Conservation (phyloP, 53 echinoderm and acorn worm genomes). For the Stichopus horrens region DNA sequence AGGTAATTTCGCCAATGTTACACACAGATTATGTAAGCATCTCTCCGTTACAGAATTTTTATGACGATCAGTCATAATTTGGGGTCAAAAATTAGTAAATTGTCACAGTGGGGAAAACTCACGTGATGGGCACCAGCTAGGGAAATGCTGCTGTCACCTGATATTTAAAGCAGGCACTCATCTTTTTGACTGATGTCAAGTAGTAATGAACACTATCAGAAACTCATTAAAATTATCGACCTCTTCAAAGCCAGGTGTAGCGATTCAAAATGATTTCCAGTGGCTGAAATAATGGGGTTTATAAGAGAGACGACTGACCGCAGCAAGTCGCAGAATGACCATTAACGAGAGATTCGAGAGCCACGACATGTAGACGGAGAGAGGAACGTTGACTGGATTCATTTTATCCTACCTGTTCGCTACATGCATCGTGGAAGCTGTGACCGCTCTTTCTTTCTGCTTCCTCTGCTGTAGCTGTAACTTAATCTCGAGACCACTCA, state of each 20-base stretch:
- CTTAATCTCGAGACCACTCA: conserved; percentile 40
- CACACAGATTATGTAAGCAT: too few relatives aligned
- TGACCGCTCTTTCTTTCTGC: conserved; percentile 3
- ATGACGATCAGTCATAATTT: too few relatives aligned
- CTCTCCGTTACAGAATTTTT: too few relatives aligned
- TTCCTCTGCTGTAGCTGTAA: not conserved
- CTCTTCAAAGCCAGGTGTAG: not conserved
- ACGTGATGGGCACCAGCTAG: too few relatives aligned
- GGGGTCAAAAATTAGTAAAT: too few relatives aligned
- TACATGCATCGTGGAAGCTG: not conserved
- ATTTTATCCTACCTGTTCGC: not conserved
- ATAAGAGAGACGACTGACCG: not conserved
- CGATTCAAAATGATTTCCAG: not conserved
- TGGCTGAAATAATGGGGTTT: not conserved
- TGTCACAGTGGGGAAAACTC: too few relatives aligned
- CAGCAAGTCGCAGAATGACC: not conserved
- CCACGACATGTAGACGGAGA: not conserved
- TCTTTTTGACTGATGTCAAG: too few relatives aligned
- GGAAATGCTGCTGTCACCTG: too few relatives aligned
- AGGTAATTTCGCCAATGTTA: too few relatives aligned
- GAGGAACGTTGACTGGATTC: not conserved
- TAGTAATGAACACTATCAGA: not conserved
- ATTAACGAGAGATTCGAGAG: not conserved
- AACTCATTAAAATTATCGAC: not conserved
- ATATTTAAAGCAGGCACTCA: too few relatives aligned